Evolutionary conservation across 2,797 vertebrate genomes (phyloP).

Genomic region (Rousettus madagascariensis): DNA sequence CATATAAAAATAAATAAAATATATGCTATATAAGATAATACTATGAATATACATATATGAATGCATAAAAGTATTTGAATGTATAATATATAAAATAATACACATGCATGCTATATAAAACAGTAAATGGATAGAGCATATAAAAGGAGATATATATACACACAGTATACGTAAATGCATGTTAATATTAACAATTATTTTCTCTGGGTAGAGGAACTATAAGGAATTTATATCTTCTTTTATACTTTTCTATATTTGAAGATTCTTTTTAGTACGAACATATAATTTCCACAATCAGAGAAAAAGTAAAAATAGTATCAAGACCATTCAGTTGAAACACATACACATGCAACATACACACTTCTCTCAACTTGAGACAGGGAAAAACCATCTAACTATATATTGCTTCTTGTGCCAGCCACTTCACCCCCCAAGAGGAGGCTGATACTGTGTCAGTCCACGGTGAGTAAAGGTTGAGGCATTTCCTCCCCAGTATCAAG

Average conservation of each 20-base stretch:
- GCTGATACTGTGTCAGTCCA: not conserved
- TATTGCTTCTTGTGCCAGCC: not conserved
- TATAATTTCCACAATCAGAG: not conserved
- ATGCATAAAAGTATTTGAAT: conserved; percentile 13
- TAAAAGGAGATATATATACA: not conserved
- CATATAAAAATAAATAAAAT: conserved; percentile 23
- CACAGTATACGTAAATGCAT: not conserved
- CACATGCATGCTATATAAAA: not conserved
- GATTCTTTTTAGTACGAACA: conserved; percentile 8
- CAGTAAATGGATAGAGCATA: not conserved
- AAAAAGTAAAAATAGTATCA: conserved; percentile 32
- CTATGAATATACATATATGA: not conserved
- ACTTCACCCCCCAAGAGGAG: not conserved
- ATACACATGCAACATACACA: not conserved
- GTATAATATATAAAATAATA: not conserved
- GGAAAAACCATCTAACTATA: not conserved
- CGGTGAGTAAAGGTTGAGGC: not conserved
- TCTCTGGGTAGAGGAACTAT: not conserved
- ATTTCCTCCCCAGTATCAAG: not conserved
- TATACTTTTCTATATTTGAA: not conserved
- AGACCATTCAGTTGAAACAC: not conserved
- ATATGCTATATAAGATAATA: not conserved
- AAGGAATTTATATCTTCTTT: not conserved
- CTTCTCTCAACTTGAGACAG: not conserved
- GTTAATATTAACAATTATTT: conserved; percentile 19